Evolutionary conservation across 2,888 invertebrate genomes (phyloP).

Genomic region (Mellilla xanthometata): DNA sequence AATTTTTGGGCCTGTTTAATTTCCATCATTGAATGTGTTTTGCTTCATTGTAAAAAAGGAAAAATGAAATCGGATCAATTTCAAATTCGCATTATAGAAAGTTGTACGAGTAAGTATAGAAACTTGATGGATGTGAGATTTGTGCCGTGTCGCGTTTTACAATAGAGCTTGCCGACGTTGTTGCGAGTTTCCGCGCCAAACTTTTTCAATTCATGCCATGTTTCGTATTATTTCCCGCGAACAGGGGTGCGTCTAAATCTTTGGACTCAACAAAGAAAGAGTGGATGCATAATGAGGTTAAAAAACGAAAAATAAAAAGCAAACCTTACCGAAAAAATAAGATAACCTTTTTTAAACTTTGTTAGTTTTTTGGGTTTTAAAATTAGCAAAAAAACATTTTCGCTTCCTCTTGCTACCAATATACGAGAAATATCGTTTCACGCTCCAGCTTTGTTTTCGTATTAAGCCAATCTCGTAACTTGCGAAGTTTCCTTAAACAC

Average conservation of each 20-base stretch:
- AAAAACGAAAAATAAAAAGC: too few relatives aligned
- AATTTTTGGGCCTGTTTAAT: too few relatives aligned
- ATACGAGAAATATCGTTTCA: slow-evolving; percentile 1
- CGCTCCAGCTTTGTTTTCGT: background rate
- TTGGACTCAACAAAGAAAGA: slow-evolving; percentile 12
- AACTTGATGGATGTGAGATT: slow-evolving; percentile 14
- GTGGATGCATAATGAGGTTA: too few relatives aligned
- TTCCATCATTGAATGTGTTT: too few relatives aligned
- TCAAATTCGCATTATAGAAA: slow-evolving; percentile 2
- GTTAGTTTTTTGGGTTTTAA: too few relatives aligned
- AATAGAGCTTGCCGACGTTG: slow-evolving; percentile 44
- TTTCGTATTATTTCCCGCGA: slow-evolving; percentile 61
- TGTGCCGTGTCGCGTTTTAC: slow-evolving; percentile 40
- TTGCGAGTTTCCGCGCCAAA: slow-evolving; percentile 49
- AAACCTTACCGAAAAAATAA: too few relatives aligned
- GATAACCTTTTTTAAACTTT: too few relatives aligned
- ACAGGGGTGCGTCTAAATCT: slow-evolving; percentile 51
- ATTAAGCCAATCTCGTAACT: slow-evolving; percentile 17
- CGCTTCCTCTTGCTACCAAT: too few relatives aligned
- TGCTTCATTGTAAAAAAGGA: too few relatives aligned
- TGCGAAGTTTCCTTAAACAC: slow-evolving; percentile 2
- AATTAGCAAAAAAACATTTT: too few relatives aligned
- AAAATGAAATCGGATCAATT: slow-evolving; percentile 1
- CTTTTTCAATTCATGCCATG: slow-evolving; percentile 69
- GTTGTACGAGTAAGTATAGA: slow-evolving; percentile 8